A percentile compares a stretch with the other conserved stretches of the same genome.
Evolutionary conservation across 2,113 vertebrate species (phyloP).

Genomic region (Rousettus leschenaultii): DNA sequence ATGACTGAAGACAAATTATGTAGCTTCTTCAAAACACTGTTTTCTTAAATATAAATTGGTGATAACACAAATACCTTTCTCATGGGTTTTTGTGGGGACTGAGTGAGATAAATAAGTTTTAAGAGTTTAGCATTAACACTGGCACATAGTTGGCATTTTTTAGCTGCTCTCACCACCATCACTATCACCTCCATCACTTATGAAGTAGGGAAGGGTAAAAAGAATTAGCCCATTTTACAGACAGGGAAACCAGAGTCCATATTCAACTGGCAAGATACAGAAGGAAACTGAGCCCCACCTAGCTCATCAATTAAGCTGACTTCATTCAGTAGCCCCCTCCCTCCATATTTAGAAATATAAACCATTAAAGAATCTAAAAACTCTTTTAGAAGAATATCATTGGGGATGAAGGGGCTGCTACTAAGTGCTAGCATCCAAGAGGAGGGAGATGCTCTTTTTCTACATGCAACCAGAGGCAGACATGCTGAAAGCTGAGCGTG

Average conservation of each 20-base stretch:
- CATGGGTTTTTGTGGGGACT: background rate
- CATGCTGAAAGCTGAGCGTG: background rate
- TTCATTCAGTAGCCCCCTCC: background rate
- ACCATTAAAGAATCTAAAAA: background rate
- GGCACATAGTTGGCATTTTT: no score
- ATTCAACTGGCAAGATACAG: background rate
- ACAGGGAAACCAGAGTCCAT: background rate
- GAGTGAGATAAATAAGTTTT: background rate
- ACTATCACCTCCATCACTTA: background rate
- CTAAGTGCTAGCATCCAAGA: background rate
- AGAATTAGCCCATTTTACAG: background rate
- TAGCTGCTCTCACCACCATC: background rate
- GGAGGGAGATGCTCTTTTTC: background rate
- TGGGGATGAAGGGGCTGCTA: background rate
- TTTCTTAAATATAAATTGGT: background rate
- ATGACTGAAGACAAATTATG: fast-evolving
- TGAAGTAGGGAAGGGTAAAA: background rate
- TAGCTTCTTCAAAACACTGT: background rate
- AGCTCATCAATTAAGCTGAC: background rate
- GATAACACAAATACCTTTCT: background rate
- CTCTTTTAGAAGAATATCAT: background rate
- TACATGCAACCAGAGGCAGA: background rate
- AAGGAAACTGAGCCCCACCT: background rate
- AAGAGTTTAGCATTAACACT: background rate
- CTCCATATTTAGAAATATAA: background rate